These are phyloP conservation scores for Phortica okadai DNA, from an alignment of 2,888 invertebrate genomes.

Conservation along the genomic window DNA sequence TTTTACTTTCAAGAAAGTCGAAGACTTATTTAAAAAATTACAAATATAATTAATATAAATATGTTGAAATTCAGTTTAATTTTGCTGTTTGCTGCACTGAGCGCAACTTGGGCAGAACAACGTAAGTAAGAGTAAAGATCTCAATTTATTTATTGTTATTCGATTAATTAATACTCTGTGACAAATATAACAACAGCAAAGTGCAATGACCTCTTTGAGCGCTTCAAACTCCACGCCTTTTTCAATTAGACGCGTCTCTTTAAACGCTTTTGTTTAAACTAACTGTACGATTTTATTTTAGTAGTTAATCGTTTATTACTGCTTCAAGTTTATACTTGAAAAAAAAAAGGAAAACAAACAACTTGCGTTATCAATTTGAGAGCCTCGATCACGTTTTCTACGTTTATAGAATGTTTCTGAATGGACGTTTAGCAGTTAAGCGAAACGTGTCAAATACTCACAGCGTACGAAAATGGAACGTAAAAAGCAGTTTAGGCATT, in stretches of 20 bases:
- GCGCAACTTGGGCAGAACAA: slow-evolving; percentile 59
- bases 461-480: too few species aligned
- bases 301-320: too few species aligned
- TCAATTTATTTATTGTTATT: too few species aligned
- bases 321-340: neutral
- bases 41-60: neutral
- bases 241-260: neutral
- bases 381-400: neutral
- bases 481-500: too few species aligned
- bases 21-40: neutral
- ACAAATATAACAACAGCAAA: neutral
- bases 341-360: neutral
- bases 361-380: neutral
- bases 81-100: slow-evolving; percentile 55
- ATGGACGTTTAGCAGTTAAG: neutral
- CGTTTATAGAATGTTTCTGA: neutral
- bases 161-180: neutral
- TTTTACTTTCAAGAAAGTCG: slow-evolving; percentile 65
- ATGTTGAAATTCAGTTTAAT: slow-evolving; percentile 62
- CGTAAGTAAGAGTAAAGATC: slow-evolving; percentile 60
- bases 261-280: neutral
- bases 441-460: neutral
- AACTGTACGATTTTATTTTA: too few species aligned
- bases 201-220: neutral
- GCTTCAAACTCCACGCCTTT: neutral